Base-by-base conservation (phyloP, 2,113 vertebrate genomes). In the Hippocampus comes region DNA sequence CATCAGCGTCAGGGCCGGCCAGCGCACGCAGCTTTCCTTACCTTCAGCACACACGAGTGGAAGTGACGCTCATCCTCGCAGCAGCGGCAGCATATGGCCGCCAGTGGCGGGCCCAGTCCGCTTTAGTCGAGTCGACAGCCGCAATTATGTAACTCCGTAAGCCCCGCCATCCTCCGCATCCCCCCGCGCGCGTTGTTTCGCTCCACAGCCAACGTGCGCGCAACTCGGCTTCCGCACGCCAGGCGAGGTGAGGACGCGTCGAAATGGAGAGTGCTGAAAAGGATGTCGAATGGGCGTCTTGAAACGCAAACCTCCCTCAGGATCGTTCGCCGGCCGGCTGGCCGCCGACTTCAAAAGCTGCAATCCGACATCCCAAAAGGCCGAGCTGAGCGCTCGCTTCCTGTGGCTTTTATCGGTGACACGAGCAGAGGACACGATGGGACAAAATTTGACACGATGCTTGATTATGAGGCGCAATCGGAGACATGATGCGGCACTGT, bases 31-130 rank as follows among this genome's bases (percentile, higher is more conserved):
- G 49, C 49, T 41, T 61, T 68, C 66, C 49, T 23, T 55, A 69
- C 68, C 49, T 42, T 56, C 51, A 41, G 68, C 53, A 21, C 53
- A 56, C 51, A 42, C 25, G 20, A 68, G 23, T 56, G 27, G 55
- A 56, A 53, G 48, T 30, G 46, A 60, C 27, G 59, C 59, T 80
- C 75, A 17, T 75, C 82, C 42, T 68, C 70, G 82, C 78, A 67
- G 56, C 74, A 81, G 85, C 34, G 34, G 34, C 87, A 82, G 82
- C 84, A 82, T 85, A 82, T 76, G 83, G 87, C 78, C 82, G 60
- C 78, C 83, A 84, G 79, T 81, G 76, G 68, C 72, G 75, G 30
- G n/a, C 7, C 72, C 67, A 67, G 72, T 70, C 63, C 27, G 69
- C 81, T 73, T 77, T 67, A 85, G 56, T 74, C 0, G 72, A 84